A percentile compares a stretch with the other conserved stretches of the same genome.
These are phyloP conservation scores for Enteromius treurensis DNA, from an alignment of 2,797 vertebrate species.

Conservation along the genomic window DNA sequence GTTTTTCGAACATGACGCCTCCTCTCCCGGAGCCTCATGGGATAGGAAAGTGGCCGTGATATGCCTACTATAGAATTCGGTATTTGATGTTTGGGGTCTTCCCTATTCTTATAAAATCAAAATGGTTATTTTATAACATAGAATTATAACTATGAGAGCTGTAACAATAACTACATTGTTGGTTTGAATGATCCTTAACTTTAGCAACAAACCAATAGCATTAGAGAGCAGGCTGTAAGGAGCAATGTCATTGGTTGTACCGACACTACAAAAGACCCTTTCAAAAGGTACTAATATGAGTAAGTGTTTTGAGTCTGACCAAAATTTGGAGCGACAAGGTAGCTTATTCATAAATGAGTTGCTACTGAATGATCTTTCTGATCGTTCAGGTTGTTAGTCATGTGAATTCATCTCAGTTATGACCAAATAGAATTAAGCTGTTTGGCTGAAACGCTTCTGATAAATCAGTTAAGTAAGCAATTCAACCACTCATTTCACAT, in stretches of 20 bases:
- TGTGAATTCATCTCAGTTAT: neutral
- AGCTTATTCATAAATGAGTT: neutral
- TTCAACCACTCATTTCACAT: neutral
- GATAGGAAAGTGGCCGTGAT: too few relatives aligned
- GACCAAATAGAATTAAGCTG: neutral
- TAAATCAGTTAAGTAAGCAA: neutral
- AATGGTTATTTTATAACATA: neutral
- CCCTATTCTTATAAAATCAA: neutral
- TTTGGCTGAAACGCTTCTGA: too few relatives aligned
- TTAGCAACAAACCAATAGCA: neutral
- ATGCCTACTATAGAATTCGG: too few relatives aligned
- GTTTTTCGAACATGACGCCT: too few relatives aligned
- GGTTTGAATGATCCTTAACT: neutral
- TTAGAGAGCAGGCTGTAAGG: neutral
- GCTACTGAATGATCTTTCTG: neutral
- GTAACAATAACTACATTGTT: neutral
- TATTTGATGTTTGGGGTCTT: neutral
- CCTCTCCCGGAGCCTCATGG: too few relatives aligned
- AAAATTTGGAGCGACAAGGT: neutral
- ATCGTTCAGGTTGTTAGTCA: neutral
- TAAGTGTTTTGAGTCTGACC: neutral
- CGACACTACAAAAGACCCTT: neutral
- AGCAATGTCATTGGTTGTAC: neutral
- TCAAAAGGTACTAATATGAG: neutral
- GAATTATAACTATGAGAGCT: too few relatives aligned